phyloP scores from a whole-genome alignment of 2,797 vertebrate genomes.

The Strix occidentalis region DNA sequence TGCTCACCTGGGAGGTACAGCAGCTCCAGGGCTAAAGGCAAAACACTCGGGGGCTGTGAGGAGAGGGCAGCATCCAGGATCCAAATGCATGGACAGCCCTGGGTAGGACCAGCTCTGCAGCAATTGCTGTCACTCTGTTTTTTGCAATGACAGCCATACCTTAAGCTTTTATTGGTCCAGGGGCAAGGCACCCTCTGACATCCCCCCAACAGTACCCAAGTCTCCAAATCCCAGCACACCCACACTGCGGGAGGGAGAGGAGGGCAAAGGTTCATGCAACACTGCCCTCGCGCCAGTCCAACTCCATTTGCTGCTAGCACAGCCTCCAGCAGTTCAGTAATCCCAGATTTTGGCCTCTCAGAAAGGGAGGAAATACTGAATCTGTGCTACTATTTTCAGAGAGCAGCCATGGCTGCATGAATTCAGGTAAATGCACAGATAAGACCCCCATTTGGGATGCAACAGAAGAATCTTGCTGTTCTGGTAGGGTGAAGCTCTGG shows the following conservation, averaged over 20 bases:
- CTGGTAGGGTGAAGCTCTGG: background rate
- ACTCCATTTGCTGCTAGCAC: background rate
- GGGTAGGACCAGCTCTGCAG: background rate
- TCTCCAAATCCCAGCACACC: background rate
- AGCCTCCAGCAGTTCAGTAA: background rate
- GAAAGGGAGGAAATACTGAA: background rate
- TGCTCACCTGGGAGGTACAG: background rate
- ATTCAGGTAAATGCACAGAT: too few species aligned
- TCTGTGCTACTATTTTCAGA: too few species aligned
- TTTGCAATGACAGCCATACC: background rate
- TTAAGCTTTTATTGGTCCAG: background rate
- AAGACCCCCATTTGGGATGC: background rate
- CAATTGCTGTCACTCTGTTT: background rate
- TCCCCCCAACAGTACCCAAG: background rate
- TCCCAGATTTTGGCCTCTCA: background rate
- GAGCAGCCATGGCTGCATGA: background rate
- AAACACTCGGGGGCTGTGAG: background rate
- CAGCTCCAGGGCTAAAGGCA: background rate
- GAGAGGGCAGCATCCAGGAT: background rate
- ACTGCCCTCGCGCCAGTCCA: background rate
- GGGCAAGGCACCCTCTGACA: background rate
- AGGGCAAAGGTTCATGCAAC: background rate
- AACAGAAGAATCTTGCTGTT: background rate
- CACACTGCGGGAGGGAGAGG: background rate
- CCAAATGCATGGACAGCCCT: rapidly evolving